Evolutionary conservation across 1,140 invertebrate species (phyloP), one percentile per base, ranked within the genome.

Genomic region (Dufourea novaeangliae): DNA sequence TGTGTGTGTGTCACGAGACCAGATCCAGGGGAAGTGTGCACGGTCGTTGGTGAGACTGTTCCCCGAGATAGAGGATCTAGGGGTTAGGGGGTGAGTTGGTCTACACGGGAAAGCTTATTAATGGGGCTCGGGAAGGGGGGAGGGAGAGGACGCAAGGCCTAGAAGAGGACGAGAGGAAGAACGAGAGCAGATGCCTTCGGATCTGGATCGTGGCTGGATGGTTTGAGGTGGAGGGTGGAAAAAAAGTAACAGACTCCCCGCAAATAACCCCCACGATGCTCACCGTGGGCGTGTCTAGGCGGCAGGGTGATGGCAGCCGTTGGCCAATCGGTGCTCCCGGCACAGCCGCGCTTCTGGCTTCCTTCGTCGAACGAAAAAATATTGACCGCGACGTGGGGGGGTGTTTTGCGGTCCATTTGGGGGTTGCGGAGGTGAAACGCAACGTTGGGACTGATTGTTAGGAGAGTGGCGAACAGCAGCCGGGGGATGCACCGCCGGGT

Each of bases 381-480:
- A 92, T 92, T 92, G 91, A 92, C 91, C 91, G 88, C 88, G 87
- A 79, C 67, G 73, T n/a, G n/a, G 67, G 56, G 72, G 72, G 80
- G 86, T 87, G 91, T 92, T 88, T 88, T 89, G 90, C 88, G 91
- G 91, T 92, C 90, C 91, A 92, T 91, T 92, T 92, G 90, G 89
- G 90, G 90, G 90, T 90, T 89, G 89, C 87, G 87, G 90, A 90
- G 91, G 90, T 91, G 85, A 91, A 87, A 89, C 88, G 83, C 86
- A 85, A 81, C 74, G 78, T 34, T 68, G 71, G 78, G 77, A 83
- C 78, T 80, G 83, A 84, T 86, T 84, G 80, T 78, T 72, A 78
- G 56, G 68, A 22, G 37, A 75, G 63, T 57, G 56, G 56, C 41
- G 61, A 41, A 39, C 70, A 2, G 25, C 17, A 29, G 59, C 4